Conservation (phyloP, 2,113 vertebrate genomes). For the Ptilonorhynchus violaceus region DNA sequence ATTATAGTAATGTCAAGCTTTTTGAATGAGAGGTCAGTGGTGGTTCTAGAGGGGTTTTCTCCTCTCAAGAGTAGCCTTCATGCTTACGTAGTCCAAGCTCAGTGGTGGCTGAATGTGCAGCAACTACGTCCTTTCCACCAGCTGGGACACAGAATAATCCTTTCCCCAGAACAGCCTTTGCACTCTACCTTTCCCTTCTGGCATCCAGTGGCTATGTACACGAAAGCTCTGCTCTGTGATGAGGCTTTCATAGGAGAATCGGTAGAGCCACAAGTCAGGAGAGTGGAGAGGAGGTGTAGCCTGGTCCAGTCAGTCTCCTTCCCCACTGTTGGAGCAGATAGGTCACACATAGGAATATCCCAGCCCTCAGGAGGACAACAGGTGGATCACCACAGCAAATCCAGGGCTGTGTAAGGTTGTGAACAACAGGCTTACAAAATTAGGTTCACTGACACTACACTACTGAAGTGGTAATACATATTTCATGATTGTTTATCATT, state of each 20-base stretch:
- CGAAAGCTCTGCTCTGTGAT: fast-evolving
- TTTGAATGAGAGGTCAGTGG: neutral
- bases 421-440: neutral
- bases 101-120: fast-evolving
- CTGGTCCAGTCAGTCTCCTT: neutral
- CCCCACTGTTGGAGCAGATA: neutral
- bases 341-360: fast-evolving
- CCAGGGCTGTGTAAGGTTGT: neutral
- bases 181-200: neutral
- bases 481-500: neutral
- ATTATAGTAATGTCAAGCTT: neutral
- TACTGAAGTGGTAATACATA: neutral
- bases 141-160: neutral
- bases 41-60: neutral
- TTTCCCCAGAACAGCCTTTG: neutral
- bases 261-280: neutral
- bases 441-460: neutral
- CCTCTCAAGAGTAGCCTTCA: neutral
- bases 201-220: fast-evolving
- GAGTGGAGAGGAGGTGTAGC: fast-evolving
- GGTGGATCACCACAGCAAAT: neutral
- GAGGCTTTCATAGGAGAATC: neutral
- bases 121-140: neutral
- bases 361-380: neutral
- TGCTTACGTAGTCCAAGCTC: neutral